A percentile compares a stretch with the other conserved stretches of the same genome.
These are phyloP conservation scores for Actinostola sp. DNA, from an alignment of 92 coral and sea anemone species.

Conservation along the genomic window DNA sequence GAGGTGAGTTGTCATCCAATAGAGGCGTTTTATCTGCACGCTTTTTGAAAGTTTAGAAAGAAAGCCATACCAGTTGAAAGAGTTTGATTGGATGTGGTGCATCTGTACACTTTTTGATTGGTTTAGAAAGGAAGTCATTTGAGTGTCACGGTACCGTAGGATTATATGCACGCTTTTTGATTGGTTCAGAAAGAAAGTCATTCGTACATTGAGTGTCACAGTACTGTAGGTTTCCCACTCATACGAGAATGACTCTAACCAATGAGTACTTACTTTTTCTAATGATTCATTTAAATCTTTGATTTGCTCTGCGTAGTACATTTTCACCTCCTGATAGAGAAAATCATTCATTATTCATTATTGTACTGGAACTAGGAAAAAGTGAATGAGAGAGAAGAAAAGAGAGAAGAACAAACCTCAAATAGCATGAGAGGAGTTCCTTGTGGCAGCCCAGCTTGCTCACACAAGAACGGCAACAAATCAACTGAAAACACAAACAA, in stretches of 20 bases:
- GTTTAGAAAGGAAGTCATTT: too few species aligned
- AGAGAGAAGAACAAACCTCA: constrained; percentile 65
- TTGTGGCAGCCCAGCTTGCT: constrained; percentile 85
- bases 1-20: too few species aligned
- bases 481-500: constrained; percentile 53
- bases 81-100: too few species aligned
- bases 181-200: too few species aligned
- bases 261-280: constrained; percentile 58
- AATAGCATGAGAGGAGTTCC: constrained; percentile 80
- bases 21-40: too few species aligned
- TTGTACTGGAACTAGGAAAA: constrained; percentile 7
- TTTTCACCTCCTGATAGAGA: constrained; percentile 78
- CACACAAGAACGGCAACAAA: constrained; percentile 79
- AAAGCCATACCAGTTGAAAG: too few species aligned
- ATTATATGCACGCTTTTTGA: too few species aligned
- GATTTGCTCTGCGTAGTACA: constrained; percentile 83
- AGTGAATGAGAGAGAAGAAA: not conserved
- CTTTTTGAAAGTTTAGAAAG: too few species aligned
- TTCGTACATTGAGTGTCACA: too few species aligned
- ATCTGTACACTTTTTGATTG: too few species aligned
- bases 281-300: constrained; percentile 75
- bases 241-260: not conserved
- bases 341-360: not conserved
- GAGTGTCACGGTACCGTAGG: too few species aligned
- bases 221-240: not conserved